Evolutionary conservation across 2,797 vertebrate species (phyloP), one percentile per base, ranked within the genome.

Genomic region (Malurus leucopterus): DNA sequence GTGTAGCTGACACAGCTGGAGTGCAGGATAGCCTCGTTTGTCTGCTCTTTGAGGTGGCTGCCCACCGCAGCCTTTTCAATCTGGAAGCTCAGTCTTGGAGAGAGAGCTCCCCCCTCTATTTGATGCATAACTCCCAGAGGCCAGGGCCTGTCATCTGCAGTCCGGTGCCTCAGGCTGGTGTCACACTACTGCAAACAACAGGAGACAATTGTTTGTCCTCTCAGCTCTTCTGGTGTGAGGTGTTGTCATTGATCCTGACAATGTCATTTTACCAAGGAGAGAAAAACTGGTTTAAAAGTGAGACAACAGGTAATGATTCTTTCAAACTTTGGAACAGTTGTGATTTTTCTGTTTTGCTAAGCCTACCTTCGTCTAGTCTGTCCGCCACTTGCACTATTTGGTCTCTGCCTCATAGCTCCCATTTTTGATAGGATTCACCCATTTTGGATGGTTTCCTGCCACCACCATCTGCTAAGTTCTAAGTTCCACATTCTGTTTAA

Each of bases 401-500:
- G 61, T 93, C 32, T 54, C 80, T 91, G 54, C 85, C 88, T 93
- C 87, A 19, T 86, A 89, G 79, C 29, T 18, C 87, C 93, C 77
- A 83, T 78, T 90, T 95, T 86, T 94, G 51, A 96, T 94, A 92
- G 88, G 84, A 63, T 40, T 78, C 41, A 53, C 86, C 92, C 44
- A 29, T 94, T 94, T 92, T 94, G 89, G 89, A 88, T 93, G 89
- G 87, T 93, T 96, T 94, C 96, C 76, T 14, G 2, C 4, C 94
- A 93, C 92, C 65, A 41, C 89, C 93, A 94, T 95, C 91, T 96
- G 95, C 96, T 95, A 47, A 96, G 94, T 96, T 97, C 15, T 23
- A 36, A 24, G 71, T 97, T 96, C 93, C 96, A 91, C 95, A 95
- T 97, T 95, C 95, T 97, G 81, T 97, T 97, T 97, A 97, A 97